These are phyloP conservation scores for Dysidea cf. avara DNA, from an alignment of 37 sponge, comb jelly and placozoan genomes.

Conservation along the genomic window DNA sequence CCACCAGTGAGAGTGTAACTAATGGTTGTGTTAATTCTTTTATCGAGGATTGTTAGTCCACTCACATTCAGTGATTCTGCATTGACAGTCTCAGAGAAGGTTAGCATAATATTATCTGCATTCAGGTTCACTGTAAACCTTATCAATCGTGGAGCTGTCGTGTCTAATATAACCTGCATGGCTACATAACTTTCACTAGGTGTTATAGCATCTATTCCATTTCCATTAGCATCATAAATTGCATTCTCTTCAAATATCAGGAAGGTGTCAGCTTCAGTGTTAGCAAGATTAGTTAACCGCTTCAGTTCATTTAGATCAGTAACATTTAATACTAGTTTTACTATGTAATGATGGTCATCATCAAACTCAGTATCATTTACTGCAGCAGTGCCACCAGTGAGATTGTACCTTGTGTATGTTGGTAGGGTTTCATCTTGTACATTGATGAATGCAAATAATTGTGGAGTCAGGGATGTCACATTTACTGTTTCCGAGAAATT, in stretches of 20 bases:
- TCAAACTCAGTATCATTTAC: conserved; percentile 55
- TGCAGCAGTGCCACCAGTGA: conserved; percentile 64
- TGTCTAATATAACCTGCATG: conserved; percentile 50
- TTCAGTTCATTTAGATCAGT: conserved; percentile 73
- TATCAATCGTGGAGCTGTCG: conserved; percentile 67
- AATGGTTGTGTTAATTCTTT: conserved; percentile 41
- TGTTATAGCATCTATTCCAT: conserved; percentile 26
- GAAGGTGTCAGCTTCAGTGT: conserved; percentile 31
- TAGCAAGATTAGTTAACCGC: conserved; percentile 43
- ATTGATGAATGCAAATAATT: conserved; percentile 46
- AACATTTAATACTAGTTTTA: conserved; percentile 39
- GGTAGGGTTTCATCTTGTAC: background rate
- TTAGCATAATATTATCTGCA: conserved; percentile 48
- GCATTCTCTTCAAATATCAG: conserved; percentile 62
- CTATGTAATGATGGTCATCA: conserved; percentile 65
- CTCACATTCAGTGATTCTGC: conserved; percentile 49
- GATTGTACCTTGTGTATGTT: conserved; percentile 24
- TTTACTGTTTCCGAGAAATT: conserved; percentile 73
- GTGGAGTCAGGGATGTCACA: conserved; percentile 43
- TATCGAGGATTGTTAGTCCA: conserved; percentile 53
- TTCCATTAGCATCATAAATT: conserved; percentile 60
- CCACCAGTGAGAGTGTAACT: conserved; percentile 60
- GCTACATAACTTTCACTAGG: conserved; percentile 23
- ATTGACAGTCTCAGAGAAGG: conserved; percentile 82
- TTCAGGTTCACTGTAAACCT: conserved; percentile 61